Evolutionary conservation across 2,797 vertebrate species (phyloP).

Genomic region (Falco biarmicus): DNA sequence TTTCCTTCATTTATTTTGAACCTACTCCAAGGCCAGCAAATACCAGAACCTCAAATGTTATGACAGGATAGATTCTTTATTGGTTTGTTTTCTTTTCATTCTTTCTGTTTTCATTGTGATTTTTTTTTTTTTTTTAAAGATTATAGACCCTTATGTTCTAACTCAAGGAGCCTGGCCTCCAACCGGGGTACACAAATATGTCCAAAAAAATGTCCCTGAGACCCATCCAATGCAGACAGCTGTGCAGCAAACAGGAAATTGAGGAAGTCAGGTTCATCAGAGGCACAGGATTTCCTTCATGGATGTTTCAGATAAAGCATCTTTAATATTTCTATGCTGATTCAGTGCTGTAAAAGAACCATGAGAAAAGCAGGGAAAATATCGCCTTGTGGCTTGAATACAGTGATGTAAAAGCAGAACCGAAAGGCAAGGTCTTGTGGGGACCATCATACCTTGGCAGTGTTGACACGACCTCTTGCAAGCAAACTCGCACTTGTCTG

Average conservation of each 20-base stretch:
- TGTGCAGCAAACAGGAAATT: constrained; percentile 82
- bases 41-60: constrained; percentile 85
- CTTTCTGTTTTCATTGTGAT: constrained; percentile 83
- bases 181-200: constrained; percentile 77
- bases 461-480: background rate
- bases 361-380: background rate
- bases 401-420: background rate
- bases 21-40: constrained; percentile 85
- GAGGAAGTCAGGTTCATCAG: constrained; percentile 80
- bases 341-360: constrained; percentile 22
- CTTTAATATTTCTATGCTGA: constrained; percentile 53
- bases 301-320: constrained; percentile 75
- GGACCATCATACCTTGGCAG: fast-evolving
- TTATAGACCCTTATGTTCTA: constrained; percentile 80
- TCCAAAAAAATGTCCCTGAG: constrained; percentile 69
- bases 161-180: constrained; percentile 77
- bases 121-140: constrained; percentile 71
- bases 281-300: constrained; percentile 76
- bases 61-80: constrained; percentile 88
- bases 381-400: background rate
- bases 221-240: constrained; percentile 74
- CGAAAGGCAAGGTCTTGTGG: background rate
- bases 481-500: background rate
- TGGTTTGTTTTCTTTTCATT: constrained; percentile 95
- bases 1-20: constrained; percentile 89